These are phyloP conservation scores for Lacerta viridis DNA, from an alignment of 2,797 vertebrate species.

Conservation along the genomic window DNA sequence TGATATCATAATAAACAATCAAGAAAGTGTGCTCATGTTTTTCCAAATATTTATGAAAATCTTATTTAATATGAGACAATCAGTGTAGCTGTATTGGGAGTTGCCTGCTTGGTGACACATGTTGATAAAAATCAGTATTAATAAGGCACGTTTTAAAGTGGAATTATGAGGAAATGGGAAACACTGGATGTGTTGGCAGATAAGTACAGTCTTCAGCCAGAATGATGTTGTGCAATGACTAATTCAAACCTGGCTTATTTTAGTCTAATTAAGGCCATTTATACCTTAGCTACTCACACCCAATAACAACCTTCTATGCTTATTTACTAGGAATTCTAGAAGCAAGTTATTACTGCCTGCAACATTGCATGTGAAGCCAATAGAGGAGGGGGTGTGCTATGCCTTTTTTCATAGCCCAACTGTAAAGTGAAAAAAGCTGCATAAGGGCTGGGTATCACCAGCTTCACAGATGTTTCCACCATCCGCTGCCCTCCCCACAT, in stretches of 20 bases:
- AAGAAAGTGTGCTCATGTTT: not conserved
- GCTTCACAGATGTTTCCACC: not conserved
- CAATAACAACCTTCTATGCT: not conserved
- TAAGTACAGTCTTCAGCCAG: not conserved
- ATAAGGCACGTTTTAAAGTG: not conserved
- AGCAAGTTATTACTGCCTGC: not conserved
- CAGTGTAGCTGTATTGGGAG: not conserved
- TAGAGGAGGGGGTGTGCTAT: not conserved
- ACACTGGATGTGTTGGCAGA: not conserved
- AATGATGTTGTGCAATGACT: not conserved
- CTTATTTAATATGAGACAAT: no score
- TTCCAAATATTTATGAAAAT: not conserved
- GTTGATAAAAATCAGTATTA: not conserved
- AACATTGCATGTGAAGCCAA: not conserved
- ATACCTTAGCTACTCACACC: not conserved
- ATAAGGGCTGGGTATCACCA: not conserved
- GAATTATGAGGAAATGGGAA: not conserved
- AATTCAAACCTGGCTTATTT: conserved; percentile 10
- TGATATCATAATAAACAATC: not conserved
- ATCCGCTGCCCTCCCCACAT: not conserved
- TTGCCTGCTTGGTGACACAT: not conserved
- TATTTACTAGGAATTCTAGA: not conserved
- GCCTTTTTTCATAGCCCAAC: not conserved
- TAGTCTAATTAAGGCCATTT: conserved; percentile 1
- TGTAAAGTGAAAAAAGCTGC: not conserved